These are phyloP conservation scores for Sebastes schlegelii DNA, from an alignment of 2,113 vertebrate species.

Conservation along the genomic window DNA sequence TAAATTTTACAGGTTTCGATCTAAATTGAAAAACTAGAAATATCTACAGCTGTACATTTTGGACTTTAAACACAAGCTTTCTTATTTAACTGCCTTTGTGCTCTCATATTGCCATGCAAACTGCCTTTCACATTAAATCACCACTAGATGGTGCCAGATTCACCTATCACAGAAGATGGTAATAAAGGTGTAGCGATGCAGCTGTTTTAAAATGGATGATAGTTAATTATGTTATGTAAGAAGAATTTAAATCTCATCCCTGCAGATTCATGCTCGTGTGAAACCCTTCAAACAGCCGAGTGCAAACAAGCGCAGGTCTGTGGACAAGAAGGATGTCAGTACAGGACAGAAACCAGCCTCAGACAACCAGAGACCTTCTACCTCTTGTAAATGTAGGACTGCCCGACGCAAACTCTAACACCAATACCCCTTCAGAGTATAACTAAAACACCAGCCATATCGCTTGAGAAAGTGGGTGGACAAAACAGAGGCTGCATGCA, in stretches of 20 bases:
- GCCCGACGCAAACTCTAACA: constrained; percentile 41
- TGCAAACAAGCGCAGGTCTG: constrained; percentile 63
- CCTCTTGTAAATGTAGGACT: constrained; percentile 46
- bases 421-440: background rate
- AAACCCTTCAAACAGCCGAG: constrained; percentile 65
- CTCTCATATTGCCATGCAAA: background rate
- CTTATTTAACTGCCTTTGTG: background rate
- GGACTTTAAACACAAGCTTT: background rate
- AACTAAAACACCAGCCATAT: constrained; percentile 16
- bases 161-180: constrained; percentile 47
- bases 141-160: constrained; percentile 87
- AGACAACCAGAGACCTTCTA: constrained; percentile 58
- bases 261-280: constrained; percentile 67
- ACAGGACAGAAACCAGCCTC: constrained; percentile 56
- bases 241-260: constrained; percentile 68
- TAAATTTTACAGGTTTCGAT: background rate
- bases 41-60: background rate
- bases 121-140: constrained; percentile 17
- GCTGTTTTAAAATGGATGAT: constrained; percentile 53
- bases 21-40: background rate
- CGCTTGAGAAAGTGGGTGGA: background rate
- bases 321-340: constrained; percentile 59
- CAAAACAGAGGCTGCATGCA: background rate
- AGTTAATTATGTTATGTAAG: constrained; percentile 69
- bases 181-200: constrained; percentile 25